phyloP scores from a whole-genome alignment of 2,888 invertebrate genomes.

The Hetaerina titia region DNA sequence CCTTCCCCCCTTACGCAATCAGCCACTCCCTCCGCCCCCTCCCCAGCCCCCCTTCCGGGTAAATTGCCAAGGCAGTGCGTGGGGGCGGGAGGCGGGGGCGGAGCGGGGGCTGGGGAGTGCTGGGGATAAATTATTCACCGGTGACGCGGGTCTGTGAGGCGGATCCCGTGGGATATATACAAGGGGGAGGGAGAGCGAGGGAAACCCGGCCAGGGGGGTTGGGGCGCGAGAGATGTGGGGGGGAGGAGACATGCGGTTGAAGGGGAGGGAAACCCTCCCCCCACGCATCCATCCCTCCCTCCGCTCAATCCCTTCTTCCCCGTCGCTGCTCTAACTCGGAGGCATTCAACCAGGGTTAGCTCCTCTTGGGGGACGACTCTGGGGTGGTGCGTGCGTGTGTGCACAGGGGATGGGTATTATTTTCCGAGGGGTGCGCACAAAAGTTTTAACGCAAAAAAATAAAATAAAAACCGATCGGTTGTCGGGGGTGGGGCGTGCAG shows the following conservation, averaged over 20 bases:
- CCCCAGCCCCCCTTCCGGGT: background rate
- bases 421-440: conserved; percentile 15
- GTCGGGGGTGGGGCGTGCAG: background rate
- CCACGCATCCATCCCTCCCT: background rate
- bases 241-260: background rate
- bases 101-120: background rate
- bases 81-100: background rate
- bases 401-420: background rate
- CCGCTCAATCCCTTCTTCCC: conserved; percentile 11
- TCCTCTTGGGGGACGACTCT: background rate
- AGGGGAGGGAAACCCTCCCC: background rate
- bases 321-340: conserved; percentile 21
- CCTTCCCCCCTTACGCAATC: background rate
- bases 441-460: background rate
- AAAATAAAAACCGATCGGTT: background rate
- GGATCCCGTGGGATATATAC: conserved; percentile 57
- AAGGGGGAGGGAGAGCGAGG: too few relatives aligned
- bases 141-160: conserved; percentile 52
- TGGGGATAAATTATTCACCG: conserved; percentile 56
- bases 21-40: background rate
- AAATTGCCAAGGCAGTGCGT: conserved; percentile 59
- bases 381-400: background rate
- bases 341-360: background rate
- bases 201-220: background rate
- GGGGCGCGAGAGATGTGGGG: background rate